Evolutionary conservation across 2,113 vertebrate species (phyloP), one percentile per base, ranked within the genome.

Genomic region (Callipepla squamata): DNA sequence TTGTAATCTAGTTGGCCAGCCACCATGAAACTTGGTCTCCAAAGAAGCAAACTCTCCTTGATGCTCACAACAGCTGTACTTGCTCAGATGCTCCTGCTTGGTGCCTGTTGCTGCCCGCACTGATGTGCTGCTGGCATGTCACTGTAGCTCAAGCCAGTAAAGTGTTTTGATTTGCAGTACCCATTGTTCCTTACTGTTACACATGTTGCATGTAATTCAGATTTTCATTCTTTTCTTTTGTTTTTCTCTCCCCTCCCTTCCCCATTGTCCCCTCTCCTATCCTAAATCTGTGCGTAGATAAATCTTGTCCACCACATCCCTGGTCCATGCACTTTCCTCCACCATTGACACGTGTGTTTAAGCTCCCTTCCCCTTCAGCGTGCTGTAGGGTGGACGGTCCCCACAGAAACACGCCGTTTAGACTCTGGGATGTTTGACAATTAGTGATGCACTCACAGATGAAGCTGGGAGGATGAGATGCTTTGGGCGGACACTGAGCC

Each of bases 301-400:
- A 98, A 98, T 80, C 97, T 97, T 90, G 85, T 97, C 86, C 97
- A 97, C 88, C 97, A 97, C 90, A 96, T 97, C 30, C 96, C 97
- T 65, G 97, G 97, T 87, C 97, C 98, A 4, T 97, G 97, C 95
- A 97, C 96, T 21, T 96, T 98, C 94, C 97, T 97, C 92, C 97
- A 96, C 93, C 97, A 98, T 96, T 98, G 98, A 98, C 97, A 97
- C 97, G 87, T 98, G 97, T 98, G 96, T 97, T 92, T 72, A 68
- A 96, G 80, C 73, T 84, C 77, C 96, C 72, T 94, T 91, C 81
- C 93, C 96, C 95, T 92, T 62, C 92, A 95, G 87, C 90, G 69
- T 47, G 74, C 95, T 93, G 87, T 87, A 91, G 87, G 90, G 81
- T 7, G 75, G 85, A 80, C 69, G 62, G 77, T n/a, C 90, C 86